A percentile compares a stretch with the other conserved stretches of the same genome.
Conservation (phyloP, 1,140 invertebrate genomes). For the Bombus sylvicola region DNA sequence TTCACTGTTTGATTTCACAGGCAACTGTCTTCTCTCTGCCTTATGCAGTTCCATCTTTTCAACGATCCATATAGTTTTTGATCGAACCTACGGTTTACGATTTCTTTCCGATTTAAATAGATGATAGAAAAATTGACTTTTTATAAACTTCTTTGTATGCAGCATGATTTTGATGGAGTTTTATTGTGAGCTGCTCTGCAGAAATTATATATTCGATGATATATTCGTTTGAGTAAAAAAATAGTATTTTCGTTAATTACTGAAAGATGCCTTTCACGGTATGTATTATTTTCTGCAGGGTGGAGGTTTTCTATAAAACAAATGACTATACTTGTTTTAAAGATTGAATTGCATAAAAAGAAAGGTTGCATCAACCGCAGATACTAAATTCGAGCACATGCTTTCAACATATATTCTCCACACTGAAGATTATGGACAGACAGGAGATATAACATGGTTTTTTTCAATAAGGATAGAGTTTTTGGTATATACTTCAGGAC, state of each 20-base stretch:
- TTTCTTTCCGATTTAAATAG: conserved; percentile 4
- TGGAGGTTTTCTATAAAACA: conserved; percentile 40
- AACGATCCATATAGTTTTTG: conserved; percentile 39
- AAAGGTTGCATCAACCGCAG: conserved; percentile 74
- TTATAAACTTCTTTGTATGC: background rate
- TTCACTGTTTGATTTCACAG: conserved; percentile 8
- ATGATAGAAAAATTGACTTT: background rate
- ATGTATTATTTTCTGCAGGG: conserved; percentile 49
- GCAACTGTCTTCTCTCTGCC: conserved; percentile 43
- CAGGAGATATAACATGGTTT: conserved; percentile 50
- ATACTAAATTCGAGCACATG: conserved; percentile 82
- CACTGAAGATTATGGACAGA: conserved; percentile 60
- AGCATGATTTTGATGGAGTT: conserved; percentile 10
- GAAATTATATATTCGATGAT: conserved; percentile 49
- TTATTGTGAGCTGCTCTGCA: conserved; percentile 71
- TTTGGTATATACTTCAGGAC: conserved; percentile 40
- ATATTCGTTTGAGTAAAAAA: background rate
- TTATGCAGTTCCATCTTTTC: conserved; percentile 55
- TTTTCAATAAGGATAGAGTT: conserved; percentile 54
- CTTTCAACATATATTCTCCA: conserved; percentile 47
- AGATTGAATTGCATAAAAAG: conserved; percentile 78
- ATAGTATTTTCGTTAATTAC: no score
- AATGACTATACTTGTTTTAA: conserved; percentile 53
- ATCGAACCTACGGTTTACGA: conserved; percentile 7
- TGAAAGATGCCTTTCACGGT: background rate